phyloP scores from a whole-genome alignment of 2,113 vertebrate genomes.

The Podarcis raffonei region DNA sequence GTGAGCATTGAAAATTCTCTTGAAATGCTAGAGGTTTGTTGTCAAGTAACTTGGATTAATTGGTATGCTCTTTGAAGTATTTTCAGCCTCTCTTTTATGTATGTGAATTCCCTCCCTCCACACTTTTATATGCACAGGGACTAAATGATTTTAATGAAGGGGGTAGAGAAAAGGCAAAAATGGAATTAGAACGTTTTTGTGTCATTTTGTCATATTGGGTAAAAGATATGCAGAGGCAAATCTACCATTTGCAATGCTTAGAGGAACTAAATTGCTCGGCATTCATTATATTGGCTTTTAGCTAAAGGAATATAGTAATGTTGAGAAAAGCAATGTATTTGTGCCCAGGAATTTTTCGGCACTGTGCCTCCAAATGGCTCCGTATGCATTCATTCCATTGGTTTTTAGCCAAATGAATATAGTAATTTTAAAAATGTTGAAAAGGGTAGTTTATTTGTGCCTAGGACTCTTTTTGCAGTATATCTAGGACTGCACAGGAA shows the following conservation, averaged over 20 bases:
- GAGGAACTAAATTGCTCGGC: not conserved
- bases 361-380: not conserved
- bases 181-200: not conserved
- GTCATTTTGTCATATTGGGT: not conserved
- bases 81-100: not conserved
- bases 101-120: not conserved
- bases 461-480: not conserved
- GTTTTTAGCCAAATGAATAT: not conserved
- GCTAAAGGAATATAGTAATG: not conserved
- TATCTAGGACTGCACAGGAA: not conserved
- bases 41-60: not conserved
- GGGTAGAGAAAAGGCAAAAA: not conserved
- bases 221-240: conserved; percentile 4
- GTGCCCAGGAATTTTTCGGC: not conserved
- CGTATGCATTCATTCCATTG: not conserved
- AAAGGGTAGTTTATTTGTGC: not conserved
- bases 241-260: not conserved
- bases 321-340: not conserved
- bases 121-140: not conserved
- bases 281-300: not conserved
- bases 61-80: not conserved
- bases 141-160: not conserved
- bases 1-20: not conserved
- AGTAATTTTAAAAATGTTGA: not conserved
- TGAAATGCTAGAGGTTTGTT: not conserved